Conservation (phyloP, 2,888 invertebrate genomes). For the Amiota minor region DNA sequence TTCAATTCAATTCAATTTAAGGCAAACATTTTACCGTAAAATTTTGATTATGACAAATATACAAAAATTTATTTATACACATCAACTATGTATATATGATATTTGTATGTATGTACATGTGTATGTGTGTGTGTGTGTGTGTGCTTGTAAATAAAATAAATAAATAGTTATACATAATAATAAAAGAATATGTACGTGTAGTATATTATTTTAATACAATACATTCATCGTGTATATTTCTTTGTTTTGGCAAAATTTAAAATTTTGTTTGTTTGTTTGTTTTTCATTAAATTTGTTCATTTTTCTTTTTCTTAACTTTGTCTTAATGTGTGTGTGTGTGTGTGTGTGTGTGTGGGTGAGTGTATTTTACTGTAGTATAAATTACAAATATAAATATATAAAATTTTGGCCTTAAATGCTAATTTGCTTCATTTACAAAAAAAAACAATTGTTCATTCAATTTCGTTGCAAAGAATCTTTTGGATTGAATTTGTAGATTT, state of each 20-base stretch:
- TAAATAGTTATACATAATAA: constrained; percentile 27
- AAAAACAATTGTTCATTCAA: constrained; percentile 26
- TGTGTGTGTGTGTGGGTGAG: no score
- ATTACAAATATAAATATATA: constrained; percentile 14
- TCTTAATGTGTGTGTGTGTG: background rate
- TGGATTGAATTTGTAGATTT: constrained; percentile 10
- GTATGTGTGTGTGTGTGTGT: background rate
- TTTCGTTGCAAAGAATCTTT: constrained; percentile 24
- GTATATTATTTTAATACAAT: constrained; percentile 21
- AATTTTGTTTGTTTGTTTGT: background rate
- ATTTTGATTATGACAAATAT: constrained; percentile 15
- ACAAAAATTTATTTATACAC: background rate
- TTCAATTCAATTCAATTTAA: constrained; percentile 6
- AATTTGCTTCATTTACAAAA: constrained; percentile 14
- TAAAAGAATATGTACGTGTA: background rate
- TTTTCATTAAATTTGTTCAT: constrained; percentile 11
- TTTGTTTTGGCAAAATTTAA: constrained; percentile 18
- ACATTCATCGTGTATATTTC: constrained; percentile 13
- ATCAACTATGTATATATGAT: no score
- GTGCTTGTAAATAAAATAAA: constrained; percentile 2
- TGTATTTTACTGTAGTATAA: constrained; percentile 14
- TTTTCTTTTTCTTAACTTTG: constrained; percentile 17
- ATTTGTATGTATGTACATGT: background rate
- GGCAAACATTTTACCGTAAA: constrained; percentile 10
- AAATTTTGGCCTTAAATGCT: constrained; percentile 14